Percentiles rank a stretch among this genome's conserved stretches.
phyloP scores from a whole-genome alignment of 2,888 invertebrate species.

The Archaeoteleia sp. region DNA sequence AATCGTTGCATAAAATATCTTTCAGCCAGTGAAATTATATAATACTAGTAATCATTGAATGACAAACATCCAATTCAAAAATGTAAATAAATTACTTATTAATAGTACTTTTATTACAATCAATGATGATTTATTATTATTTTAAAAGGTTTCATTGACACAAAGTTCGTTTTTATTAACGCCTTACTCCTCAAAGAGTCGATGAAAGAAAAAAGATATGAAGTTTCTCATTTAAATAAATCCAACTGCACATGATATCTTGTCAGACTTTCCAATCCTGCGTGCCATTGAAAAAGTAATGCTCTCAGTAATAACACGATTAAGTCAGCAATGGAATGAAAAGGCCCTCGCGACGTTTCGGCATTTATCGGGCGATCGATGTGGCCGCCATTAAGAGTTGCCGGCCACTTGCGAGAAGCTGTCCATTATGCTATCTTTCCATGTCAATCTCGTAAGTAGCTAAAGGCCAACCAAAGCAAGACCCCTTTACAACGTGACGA shows the following conservation, averaged over 20 bases:
- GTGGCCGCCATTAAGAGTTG: slow-evolving; percentile 54
- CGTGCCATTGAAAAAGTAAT: slow-evolving; percentile 4
- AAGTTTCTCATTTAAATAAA: slow-evolving; percentile 40
- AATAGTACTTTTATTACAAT: too few species aligned
- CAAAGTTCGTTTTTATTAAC: slow-evolving; percentile 3
- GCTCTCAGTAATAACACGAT: slow-evolving; percentile 45
- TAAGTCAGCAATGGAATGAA: slow-evolving; percentile 48
- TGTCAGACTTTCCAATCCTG: slow-evolving; percentile 21
- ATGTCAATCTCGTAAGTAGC: slow-evolving; percentile 75
- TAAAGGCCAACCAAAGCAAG: slow-evolving; percentile 62
- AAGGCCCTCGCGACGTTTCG: slow-evolving; percentile 50
- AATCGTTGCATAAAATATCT: too few species aligned
- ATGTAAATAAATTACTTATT: too few species aligned
- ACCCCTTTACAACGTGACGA: slow-evolving; percentile 53
- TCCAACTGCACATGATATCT: slow-evolving; percentile 12
- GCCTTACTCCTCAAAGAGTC: background rate
- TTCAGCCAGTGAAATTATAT: too few species aligned
- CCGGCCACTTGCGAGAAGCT: slow-evolving; percentile 45
- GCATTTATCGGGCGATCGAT: slow-evolving; percentile 48
- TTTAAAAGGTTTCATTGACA: too few species aligned
- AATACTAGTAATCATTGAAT: too few species aligned
- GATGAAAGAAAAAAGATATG: slow-evolving; percentile 12
- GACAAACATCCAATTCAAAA: too few species aligned
- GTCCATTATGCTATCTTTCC: slow-evolving; percentile 73
- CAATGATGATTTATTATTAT: too few species aligned